Conservation (phyloP, 2,888 invertebrate species). For the Barypeithes pellucidus region DNA sequence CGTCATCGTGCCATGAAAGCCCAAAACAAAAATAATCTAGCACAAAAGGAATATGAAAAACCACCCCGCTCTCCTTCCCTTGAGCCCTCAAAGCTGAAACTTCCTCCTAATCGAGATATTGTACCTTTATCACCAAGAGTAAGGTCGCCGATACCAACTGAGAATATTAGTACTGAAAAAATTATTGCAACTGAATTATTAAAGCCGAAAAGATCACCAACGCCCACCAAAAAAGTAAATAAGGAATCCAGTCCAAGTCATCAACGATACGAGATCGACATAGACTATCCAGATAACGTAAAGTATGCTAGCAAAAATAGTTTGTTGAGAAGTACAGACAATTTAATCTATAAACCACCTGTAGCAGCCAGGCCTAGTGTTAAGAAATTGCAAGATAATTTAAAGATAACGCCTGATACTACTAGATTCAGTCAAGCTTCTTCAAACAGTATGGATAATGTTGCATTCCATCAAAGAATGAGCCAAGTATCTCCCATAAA, state of each 20-base stretch:
- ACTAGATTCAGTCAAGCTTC: conserved; percentile 50
- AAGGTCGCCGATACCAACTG: conserved; percentile 68
- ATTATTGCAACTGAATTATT: conserved; percentile 68
- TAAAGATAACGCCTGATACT: not conserved
- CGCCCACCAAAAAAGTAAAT: conserved; percentile 53
- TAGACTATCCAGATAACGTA: conserved; percentile 63
- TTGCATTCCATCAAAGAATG: conserved; percentile 47
- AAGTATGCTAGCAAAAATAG: conserved; percentile 43
- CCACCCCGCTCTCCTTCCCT: conserved; percentile 64
- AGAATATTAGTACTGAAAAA: conserved; percentile 67
- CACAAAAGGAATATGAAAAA: conserved; percentile 37
- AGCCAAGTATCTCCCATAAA: conserved; percentile 54
- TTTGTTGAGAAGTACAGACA: conserved; percentile 40
- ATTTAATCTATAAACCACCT: conserved; percentile 55
- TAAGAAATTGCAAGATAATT: conserved; percentile 9
- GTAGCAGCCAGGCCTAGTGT: conserved; percentile 52
- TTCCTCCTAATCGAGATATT: conserved; percentile 67
- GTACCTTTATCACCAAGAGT: conserved; percentile 66
- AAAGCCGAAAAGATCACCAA: conserved; percentile 60
- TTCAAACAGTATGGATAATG: conserved; percentile 42
- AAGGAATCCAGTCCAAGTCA: conserved; percentile 58
- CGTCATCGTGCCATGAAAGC: conserved; percentile 41
- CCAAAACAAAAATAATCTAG: conserved; percentile 9
- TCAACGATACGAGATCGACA: conserved; percentile 62
- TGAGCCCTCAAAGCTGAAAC: conserved; percentile 66